These are phyloP conservation scores for Myiagra hebetior DNA, from an alignment of 2,113 vertebrate genomes.

Conservation along the genomic window DNA sequence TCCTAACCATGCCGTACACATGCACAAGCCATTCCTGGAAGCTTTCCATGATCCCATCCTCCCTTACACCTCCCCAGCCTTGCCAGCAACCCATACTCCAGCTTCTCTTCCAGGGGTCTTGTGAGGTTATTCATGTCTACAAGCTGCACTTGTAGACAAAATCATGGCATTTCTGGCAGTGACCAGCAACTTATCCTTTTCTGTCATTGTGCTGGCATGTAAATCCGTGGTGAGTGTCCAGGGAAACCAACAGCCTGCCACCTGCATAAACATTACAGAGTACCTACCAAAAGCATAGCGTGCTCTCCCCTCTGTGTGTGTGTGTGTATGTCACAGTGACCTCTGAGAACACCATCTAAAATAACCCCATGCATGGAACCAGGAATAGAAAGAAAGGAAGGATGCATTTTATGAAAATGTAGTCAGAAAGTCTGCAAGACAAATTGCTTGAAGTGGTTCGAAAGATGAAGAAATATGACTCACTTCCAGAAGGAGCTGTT, in stretches of 20 bases:
- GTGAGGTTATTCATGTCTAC: background rate
- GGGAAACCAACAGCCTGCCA: background rate
- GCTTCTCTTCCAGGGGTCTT: slow-evolving; percentile 8
- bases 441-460: slow-evolving; percentile 20
- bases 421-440: slow-evolving; percentile 54
- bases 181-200: background rate
- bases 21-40: slow-evolving; percentile 30
- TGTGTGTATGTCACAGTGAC: background rate
- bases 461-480: slow-evolving; percentile 45
- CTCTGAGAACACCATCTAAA: background rate
- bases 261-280: background rate
- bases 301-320: background rate
- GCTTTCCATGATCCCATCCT: background rate
- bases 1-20: background rate
- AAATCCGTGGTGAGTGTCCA: background rate
- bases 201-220: background rate
- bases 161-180: background rate
- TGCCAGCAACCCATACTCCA: background rate
- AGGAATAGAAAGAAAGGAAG: slow-evolving; percentile 54
- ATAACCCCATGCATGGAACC: background rate
- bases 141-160: background rate
- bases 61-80: background rate
- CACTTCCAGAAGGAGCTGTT: slow-evolving; percentile 35
- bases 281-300: background rate
- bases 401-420: slow-evolving; percentile 46